Evolutionary conservation across 2,888 invertebrate species (phyloP), one percentile per base, ranked within the genome.

Genomic region (Camptogramma bilineatum): DNA sequence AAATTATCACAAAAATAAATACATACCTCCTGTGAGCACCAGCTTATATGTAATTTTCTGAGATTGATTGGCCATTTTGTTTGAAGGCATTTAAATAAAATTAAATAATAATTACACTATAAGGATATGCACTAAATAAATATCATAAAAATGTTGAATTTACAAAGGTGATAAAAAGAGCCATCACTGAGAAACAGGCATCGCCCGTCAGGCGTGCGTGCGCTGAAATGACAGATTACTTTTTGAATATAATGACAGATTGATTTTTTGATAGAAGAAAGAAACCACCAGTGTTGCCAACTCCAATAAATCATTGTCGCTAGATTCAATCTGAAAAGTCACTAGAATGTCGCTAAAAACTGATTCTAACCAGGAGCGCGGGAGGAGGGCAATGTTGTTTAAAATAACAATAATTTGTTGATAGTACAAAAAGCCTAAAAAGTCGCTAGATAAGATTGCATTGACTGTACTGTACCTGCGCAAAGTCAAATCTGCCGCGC

Each of bases 1-100:
- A 13, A 28, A 42, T 31, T 7, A 21, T 39, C 28, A 42, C 13
- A 31, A 31, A 76, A 72, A 54, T 64, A 66, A 68, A 77, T 73
- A 91, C 95, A 95, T 94, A 97, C 97, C 97, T 94, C 98, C 98
- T 76, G 98, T 98, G 73, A 98, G 94, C 74, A 98, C 97, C 78
- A 98, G 94, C 93, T 95, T 97, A 94, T 97, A 97, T 76, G 97
- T 95, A 76, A 95, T 95, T 91, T 95, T 96, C 81, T 95, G 94
- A 78, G 81, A 84, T 87, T 87, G 91, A 81, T 89, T 90, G 77
- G 93, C 90, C 93, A 93, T 93, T 87, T 88, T 84, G 71, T 74
- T 73, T 78, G 79, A 82, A 83, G 77, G 73, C 73, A 86, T 71
- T 81, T 79, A 84, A 76, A 81, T 72, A 81, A 62, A 83, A 84